These are phyloP conservation scores for Tragelaphus oryx DNA, from an alignment of 2,797 vertebrate genomes.

Conservation along the genomic window DNA sequence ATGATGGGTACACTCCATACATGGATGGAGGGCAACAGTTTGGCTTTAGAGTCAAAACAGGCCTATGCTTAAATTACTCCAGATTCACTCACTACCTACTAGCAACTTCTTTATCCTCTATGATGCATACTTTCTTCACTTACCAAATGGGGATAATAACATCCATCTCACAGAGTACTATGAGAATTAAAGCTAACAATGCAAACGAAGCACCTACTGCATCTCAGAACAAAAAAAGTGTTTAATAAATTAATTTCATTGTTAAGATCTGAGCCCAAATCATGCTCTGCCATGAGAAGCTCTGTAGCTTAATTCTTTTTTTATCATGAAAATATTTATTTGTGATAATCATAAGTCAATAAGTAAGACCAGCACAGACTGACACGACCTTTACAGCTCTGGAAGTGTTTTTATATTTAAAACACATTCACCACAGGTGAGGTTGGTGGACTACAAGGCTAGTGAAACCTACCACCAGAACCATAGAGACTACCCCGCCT, in stretches of 20 bases:
- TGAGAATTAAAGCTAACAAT: neutral
- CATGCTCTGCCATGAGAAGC: neutral
- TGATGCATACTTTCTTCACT: neutral
- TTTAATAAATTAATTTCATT: neutral
- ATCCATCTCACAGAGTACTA: neutral
- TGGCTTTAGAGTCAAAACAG: neutral
- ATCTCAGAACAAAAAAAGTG: neutral
- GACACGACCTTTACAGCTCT: neutral
- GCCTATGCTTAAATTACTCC: neutral
- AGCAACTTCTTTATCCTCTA: neutral
- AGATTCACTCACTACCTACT: neutral
- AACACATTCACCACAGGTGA: neutral
- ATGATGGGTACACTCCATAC: neutral
- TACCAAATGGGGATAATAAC: neutral
- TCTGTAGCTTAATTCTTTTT: neutral
- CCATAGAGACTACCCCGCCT: neutral
- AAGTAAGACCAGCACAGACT: neutral
- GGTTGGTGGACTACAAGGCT: neutral
- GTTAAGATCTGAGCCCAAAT: neutral
- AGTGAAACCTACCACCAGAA: neutral
- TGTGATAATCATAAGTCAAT: neutral
- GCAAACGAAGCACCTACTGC: neutral
- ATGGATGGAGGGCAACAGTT: neutral
- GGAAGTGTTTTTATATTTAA: neutral
- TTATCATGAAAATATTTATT: neutral